These are phyloP conservation scores for Drosophila miranda DNA, from an alignment of 1,140 invertebrate genomes.

Conservation along the genomic window DNA sequence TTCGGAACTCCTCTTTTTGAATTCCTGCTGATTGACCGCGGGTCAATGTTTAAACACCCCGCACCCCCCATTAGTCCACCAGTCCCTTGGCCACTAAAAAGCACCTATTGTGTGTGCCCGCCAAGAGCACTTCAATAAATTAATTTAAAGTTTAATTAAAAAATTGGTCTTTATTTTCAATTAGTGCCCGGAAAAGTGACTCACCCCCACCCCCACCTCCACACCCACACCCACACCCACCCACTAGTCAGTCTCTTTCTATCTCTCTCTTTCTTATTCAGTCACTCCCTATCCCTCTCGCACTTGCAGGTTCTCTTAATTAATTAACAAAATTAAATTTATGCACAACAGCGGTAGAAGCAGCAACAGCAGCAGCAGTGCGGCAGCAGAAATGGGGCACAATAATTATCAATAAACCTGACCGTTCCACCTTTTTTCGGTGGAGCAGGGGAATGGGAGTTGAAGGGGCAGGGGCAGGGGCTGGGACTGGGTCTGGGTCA, in stretches of 20 bases:
- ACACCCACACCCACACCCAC: neutral
- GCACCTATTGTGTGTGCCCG: neutral
- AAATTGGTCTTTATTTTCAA: conserved; percentile 80
- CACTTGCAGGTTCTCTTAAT: conserved; percentile 66
- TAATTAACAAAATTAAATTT: conserved; percentile 80
- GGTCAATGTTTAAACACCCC: conserved; percentile 57
- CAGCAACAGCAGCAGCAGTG: conserved; percentile 3
- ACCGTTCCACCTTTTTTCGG: conserved; percentile 51
- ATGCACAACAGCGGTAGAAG: conserved; percentile 49
- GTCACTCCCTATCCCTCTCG: neutral
- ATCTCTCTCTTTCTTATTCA: neutral
- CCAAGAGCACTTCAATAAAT: conserved; percentile 72
- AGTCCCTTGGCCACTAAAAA: too few species aligned
- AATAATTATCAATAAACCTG: conserved; percentile 78
- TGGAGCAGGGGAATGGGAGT: neutral
- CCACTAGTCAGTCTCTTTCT: neutral
- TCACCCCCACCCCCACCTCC: neutral
- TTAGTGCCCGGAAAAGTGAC: conserved; percentile 47
- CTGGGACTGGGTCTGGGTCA: too few species aligned
- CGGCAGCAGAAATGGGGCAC: conserved; percentile 52
- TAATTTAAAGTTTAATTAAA: conserved; percentile 80
- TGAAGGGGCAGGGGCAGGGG: neutral
- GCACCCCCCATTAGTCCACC: neutral
- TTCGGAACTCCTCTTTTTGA: conserved; percentile 35
- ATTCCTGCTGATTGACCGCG: conserved; percentile 52